Evolutionary conservation across 1,140 invertebrate species (phyloP), one percentile per base, ranked within the genome.

Genomic region (Temnothorax longispinosus): DNA sequence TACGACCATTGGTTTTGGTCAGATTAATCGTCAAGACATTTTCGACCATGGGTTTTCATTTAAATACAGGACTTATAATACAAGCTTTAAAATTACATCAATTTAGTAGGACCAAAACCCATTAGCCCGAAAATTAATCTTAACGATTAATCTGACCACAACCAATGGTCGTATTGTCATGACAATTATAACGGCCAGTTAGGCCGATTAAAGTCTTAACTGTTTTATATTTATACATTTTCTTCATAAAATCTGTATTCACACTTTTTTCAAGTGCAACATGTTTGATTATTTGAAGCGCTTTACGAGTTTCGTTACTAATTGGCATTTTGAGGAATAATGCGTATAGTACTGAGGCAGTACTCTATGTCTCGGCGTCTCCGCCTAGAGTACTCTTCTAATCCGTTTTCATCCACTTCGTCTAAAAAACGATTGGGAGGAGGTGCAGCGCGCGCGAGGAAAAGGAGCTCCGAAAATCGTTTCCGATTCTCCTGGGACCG

Each of bases 401-500:
- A 84, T 90, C 76, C 72, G 77, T 71, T 84, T 87, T 44, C 77
- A 82, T 85, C 72, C 58, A 67, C 50, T 62, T 52, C 13, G 56
- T 52, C 81, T 54, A 84, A 84, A 84, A 84, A 84, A 84, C 80
- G 80, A 84, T 50, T 27, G 60, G 27, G 74, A n/a, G 18, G 62
- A 35, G 72, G 21, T 13, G 21, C 11, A 0, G 64, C 21, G 18
- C 32, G 18, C 47, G 67, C 10, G 67, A 82, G 32, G 64, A 41
- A 62, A 18, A 75, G 76, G 64, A 80, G 60, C 62, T 41, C 15
- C 71, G 84, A 82, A 69, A 90, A 91, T 91, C 87, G 89, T 80
- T 89, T 81, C 77, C 87, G 78, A 58, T 87, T 85, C 90, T 87
- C 87, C 54, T 32, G 89, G 88, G 90, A 89, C 90, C 89, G 88